A percentile compares a stretch with the other conserved stretches of the same genome.
phyloP scores from a whole-genome alignment of 2,888 invertebrate genomes.

The Aspidapion aeneum region DNA sequence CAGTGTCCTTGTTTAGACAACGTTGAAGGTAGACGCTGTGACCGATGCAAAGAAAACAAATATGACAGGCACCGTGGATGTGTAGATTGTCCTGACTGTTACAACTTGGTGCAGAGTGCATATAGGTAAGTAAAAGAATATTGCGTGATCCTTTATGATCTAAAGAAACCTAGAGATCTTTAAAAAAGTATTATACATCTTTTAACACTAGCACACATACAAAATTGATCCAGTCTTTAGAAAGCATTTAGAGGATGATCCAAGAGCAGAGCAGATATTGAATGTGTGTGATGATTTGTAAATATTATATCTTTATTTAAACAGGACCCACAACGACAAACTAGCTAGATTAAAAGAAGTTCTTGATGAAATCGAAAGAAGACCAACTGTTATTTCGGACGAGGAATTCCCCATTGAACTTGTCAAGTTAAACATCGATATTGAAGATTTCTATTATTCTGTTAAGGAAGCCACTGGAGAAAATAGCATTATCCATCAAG shows the following conservation, averaged over 20 bases:
- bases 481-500: conserved; percentile 58
- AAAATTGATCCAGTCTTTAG: no score
- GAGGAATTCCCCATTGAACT: conserved; percentile 85
- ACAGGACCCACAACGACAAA: conserved; percentile 67
- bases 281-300: no score
- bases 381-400: conserved; percentile 90
- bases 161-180: no score
- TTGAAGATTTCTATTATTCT: conserved; percentile 69
- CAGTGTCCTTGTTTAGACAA: conserved; percentile 87
- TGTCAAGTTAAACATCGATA: conserved; percentile 70
- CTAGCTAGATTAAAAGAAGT: conserved; percentile 71
- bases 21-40: conserved; percentile 92
- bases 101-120: conserved; percentile 88
- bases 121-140: conserved; percentile 51
- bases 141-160: no score
- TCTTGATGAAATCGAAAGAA: conserved; percentile 83
- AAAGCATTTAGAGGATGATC: no score
- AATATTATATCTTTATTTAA: no score
- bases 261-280: no score
- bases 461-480: conserved; percentile 73
- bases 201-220: no score
- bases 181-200: no score
- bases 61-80: conserved; percentile 87
- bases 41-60: conserved; percentile 97
- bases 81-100: conserved; percentile 91